Evolutionary conservation across 2,797 vertebrate genomes (phyloP), one percentile per base, ranked within the genome.

Genomic region (Sus cebifrons): DNA sequence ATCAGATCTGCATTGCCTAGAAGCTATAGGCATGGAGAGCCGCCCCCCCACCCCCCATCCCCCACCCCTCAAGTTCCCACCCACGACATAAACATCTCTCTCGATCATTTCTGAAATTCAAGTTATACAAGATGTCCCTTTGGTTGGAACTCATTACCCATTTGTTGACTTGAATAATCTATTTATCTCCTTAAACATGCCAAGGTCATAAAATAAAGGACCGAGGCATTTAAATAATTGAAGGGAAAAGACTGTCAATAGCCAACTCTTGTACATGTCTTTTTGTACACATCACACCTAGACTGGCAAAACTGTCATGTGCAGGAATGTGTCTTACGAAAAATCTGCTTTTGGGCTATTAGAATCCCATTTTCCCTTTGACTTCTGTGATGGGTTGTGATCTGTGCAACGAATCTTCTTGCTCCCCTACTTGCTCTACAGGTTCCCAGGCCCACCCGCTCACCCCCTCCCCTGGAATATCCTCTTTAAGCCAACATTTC

Each of bases 181-280:
- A 82, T 36, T 62, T 16, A 9, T 71, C 49, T 81, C 58, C 84
- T 89, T 89, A 73, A 91, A 85, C 81, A 67, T 54, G 13, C 77
- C 56, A 93, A 25, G 52, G 40, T 89, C 75, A n/a, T 68, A 74
- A 95, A 88, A 73, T 62, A 74, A 82, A 68, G 74, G 21, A 65
- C 18, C 1, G 6, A 93, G 71, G 87, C 44, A 5, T 18, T 29
- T 60, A 52, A 78, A 65, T 81, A 77, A 64, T 70, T 77, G 58
- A 89, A 40, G 40, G 54, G 32, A 64, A 95, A 81, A 71, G 49
- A 71, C 6, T 20, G 21, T 75, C 71, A 84, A 49, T 36, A 89
- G 44, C 73, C 32, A 87, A 73, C 18, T 60, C n/a, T 70, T 49
- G n/a, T 25, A 49, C 49, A 17, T 58, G 81, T 40, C 36, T 44